Percentiles rank a stretch among this genome's conserved stretches.
Evolutionary conservation across 2,888 invertebrate species (phyloP).

Genomic region (Chrysotoxum bicinctum): DNA sequence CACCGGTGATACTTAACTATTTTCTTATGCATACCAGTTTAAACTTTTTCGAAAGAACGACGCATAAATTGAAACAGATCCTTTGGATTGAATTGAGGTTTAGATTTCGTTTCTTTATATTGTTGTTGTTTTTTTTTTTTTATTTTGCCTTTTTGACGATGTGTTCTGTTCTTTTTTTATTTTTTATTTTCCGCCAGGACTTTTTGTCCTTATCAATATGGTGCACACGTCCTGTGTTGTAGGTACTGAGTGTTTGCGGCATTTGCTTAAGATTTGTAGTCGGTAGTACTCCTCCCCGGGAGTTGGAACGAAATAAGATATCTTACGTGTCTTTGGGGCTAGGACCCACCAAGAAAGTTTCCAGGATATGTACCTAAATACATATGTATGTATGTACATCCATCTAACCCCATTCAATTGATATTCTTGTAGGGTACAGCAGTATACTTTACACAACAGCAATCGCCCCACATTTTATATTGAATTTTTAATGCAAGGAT

Average conservation of each 20-base stretch:
- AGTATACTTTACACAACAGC: constrained; percentile 68
- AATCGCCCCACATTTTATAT: constrained; percentile 70
- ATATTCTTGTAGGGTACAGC: constrained; percentile 61
- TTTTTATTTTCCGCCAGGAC: not conserved
- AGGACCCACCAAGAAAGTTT: constrained; percentile 26
- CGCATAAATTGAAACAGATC: constrained; percentile 70
- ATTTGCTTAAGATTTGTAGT: constrained; percentile 70
- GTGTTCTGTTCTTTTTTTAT: constrained; percentile 7
- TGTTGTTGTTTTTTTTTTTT: not conserved
- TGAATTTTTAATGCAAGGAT: constrained; percentile 73
- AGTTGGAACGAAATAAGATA: constrained; percentile 41
- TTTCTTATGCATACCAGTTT: constrained; percentile 63
- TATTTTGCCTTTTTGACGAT: constrained; percentile 25
- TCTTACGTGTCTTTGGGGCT: constrained; percentile 48
- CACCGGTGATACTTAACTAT: constrained; percentile 36
- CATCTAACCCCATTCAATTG: constrained; percentile 52
- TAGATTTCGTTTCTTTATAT: constrained; percentile 38
- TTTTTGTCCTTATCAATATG: constrained; percentile 66
- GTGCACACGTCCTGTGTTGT: constrained; percentile 56
- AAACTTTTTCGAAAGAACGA: constrained; percentile 48
- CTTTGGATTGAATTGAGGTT: constrained; percentile 67
- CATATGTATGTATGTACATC: no score
- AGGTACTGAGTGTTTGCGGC: constrained; percentile 67
- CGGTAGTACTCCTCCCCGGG: constrained; percentile 14
- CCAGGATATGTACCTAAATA: not conserved